phyloP scores from a whole-genome alignment of 2,113 vertebrate species.

The Centropus bengalensis region DNA sequence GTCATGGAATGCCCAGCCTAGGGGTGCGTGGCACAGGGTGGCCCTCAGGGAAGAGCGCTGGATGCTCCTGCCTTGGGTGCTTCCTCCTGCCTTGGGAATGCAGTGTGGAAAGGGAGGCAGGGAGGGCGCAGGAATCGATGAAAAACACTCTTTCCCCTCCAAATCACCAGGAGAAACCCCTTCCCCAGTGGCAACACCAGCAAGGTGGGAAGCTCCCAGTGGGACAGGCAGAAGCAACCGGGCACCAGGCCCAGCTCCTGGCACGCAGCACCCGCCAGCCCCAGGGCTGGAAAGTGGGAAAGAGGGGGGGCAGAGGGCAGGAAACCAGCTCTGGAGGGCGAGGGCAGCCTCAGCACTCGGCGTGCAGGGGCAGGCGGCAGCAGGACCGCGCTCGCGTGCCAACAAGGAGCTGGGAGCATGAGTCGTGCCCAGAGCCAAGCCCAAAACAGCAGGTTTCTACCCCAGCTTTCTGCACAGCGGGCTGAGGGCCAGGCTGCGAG shows the following conservation, averaged over 20 bases:
- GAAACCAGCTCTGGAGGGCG: neutral
- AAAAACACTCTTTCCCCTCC: neutral
- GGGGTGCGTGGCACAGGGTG: neutral
- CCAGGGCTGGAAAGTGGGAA: neutral
- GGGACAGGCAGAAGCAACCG: neutral
- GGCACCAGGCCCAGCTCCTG: neutral
- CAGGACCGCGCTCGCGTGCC: neutral
- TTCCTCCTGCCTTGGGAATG: neutral
- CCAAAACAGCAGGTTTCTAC: neutral
- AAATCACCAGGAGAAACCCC: neutral
- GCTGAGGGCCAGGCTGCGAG: neutral
- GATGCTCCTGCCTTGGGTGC: neutral
- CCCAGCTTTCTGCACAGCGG: too few relatives aligned
- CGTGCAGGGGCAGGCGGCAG: neutral
- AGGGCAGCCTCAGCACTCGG: neutral
- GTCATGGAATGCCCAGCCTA: neutral
- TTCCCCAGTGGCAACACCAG: neutral
- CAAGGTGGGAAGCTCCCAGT: neutral
- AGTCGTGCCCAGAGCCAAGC: neutral
- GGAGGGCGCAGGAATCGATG: neutral
- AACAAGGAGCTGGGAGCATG: neutral
- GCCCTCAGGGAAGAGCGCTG: neutral
- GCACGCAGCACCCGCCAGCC: neutral
- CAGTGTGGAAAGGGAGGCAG: neutral
- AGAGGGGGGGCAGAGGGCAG: neutral